Percentiles rank a stretch among this genome's conserved stretches.
Conservation (phyloP, 2,113 vertebrate genomes). For the Dissostichus mawsoni region DNA sequence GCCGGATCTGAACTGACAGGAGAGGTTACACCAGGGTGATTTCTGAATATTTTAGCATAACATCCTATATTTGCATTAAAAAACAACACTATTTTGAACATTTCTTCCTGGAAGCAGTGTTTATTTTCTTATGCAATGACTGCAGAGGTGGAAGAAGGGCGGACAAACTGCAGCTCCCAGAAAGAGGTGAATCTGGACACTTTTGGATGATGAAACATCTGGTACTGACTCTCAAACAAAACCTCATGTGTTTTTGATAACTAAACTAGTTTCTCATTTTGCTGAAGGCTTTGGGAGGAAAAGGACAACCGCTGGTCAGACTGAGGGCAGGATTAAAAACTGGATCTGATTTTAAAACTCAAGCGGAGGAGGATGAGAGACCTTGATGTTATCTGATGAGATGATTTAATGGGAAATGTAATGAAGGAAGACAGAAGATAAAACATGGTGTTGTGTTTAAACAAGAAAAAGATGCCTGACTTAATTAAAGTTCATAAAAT, state of each 20-base stretch:
- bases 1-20: conserved; percentile 9
- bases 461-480: neutral
- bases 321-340: conserved; percentile 31
- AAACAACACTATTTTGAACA: conserved; percentile 31
- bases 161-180: neutral
- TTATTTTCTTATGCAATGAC: conserved; percentile 35
- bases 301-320: conserved; percentile 13
- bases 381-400: conserved; percentile 10
- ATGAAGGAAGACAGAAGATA: neutral
- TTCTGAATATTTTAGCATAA: conserved; percentile 45
- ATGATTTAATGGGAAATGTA: neutral
- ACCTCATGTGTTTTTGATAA: conserved; percentile 3
- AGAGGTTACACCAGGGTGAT: conserved; percentile 21
- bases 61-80: conserved; percentile 40
- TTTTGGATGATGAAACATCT: neutral
- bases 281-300: conserved; percentile 8
- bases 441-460: conserved; percentile 6
- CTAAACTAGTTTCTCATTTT: conserved; percentile 20
- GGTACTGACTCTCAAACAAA: conserved; percentile 6
- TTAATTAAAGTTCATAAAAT: neutral
- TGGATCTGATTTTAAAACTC: conserved; percentile 22
- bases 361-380: neutral
- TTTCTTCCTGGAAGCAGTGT: conserved; percentile 15
- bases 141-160: neutral
- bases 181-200: neutral